Evolutionary conservation across 1,140 invertebrate species (phyloP), one percentile per base, ranked within the genome.

Genomic region (Carcinoscorpius rotundicauda): DNA sequence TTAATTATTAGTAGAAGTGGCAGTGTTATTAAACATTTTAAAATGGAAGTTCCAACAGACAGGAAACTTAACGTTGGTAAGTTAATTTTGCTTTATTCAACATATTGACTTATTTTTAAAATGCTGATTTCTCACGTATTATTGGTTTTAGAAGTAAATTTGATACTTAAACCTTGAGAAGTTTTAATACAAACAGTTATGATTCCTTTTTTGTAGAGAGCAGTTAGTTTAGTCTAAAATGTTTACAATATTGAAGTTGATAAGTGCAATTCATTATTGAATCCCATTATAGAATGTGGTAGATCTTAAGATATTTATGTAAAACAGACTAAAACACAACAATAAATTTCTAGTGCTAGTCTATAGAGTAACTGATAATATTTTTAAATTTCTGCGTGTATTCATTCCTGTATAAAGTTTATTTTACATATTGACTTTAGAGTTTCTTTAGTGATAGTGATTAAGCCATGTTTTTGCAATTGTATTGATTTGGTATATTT

Each of bases 1-100:
- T 48, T 66, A 59, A 64, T 68, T 4, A 68, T 68, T 9, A 67
- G 62, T 53, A 67, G 63, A 64, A 62, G 64, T 62, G 55, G 55
- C 51, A 51, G 60, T 61, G 59, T 64, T 61, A 60, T 67, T 62
- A 64, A 64, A 58, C 64, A 56, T 64, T 67, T 67, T 55, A 49
- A 64, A 1, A 50, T 67, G 60, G 52, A 58, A 67, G 60, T 67
- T 49, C 66, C 66, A n/a, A 9, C 63, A 62, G 63, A 52, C n/a
- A 55, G 49, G 29, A 29, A 29, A 62, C 51, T 67, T 52, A 67
- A 67, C 61, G 66, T 64, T 58, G 66, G 66, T 64, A 64, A 61
- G 66, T 50, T 52, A 6, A 60, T 60, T 4, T 49, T 60, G 6
- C 6, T 6, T 48, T n/a, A n/a, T 58, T n/a, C 48, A 11, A 6